Percentiles rank a stretch among this genome's conserved stretches.
Evolutionary conservation across 1,140 invertebrate genomes (phyloP).

Genomic region (Chrysoperla carnea): DNA sequence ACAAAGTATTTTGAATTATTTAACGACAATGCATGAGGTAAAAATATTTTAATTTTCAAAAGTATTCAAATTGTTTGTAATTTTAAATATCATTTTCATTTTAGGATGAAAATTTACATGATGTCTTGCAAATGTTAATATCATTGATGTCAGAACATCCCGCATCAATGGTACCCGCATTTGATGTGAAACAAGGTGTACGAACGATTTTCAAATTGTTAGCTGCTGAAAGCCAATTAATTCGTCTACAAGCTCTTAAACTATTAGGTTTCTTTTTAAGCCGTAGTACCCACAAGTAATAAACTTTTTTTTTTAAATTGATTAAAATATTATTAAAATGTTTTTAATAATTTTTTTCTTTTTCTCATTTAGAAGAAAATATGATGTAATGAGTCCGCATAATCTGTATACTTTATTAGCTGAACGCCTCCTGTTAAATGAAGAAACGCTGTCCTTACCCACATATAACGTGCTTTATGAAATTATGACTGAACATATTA

Average conservation of each 20-base stretch:
- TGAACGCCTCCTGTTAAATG: constrained; percentile 77
- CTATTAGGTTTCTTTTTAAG: constrained; percentile 89
- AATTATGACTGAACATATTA: constrained; percentile 93
- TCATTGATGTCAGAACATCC: constrained; percentile 96
- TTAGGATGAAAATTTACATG: constrained; percentile 95
- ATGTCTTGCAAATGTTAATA: constrained; percentile 93
- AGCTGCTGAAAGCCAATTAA: constrained; percentile 85
- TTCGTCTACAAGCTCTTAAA: constrained; percentile 89
- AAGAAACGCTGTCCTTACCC: constrained; percentile 74
- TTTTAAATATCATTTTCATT: constrained; percentile 4
- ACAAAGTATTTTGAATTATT: constrained; percentile 94
- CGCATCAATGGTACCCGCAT: constrained; percentile 95
- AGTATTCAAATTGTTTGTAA: background rate
- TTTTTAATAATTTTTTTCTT: background rate
- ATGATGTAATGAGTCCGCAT: constrained; percentile 95
- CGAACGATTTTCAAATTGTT: constrained; percentile 93
- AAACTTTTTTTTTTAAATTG: background rate
- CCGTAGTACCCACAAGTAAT: constrained; percentile 85
- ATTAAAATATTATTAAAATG: background rate
- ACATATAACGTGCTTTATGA: constrained; percentile 99
- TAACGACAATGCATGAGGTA: constrained; percentile 93
- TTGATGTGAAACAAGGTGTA: constrained; percentile 93
- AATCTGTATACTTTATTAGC: constrained; percentile 94
- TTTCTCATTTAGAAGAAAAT: constrained; percentile 65
- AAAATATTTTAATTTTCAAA: constrained; percentile 5